These are phyloP conservation scores for Mesembrinibis cayennensis DNA, from an alignment of 2,113 vertebrate genomes.

Conservation along the genomic window DNA sequence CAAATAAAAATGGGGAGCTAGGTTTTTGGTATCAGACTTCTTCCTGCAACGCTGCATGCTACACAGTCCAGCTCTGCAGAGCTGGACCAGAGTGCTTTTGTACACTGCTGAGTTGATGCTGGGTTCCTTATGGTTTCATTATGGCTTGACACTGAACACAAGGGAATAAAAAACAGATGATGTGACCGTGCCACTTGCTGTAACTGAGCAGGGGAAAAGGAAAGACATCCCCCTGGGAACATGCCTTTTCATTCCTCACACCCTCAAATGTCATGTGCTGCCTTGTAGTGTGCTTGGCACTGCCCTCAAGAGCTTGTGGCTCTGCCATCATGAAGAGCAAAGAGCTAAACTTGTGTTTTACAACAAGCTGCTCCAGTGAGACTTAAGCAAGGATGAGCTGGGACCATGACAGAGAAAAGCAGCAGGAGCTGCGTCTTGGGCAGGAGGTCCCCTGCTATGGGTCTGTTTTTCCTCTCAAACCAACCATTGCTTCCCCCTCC, in stretches of 20 bases:
- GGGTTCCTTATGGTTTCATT: neutral
- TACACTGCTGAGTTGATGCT: neutral
- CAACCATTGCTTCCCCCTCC: neutral
- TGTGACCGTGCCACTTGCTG: neutral
- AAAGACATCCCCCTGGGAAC: neutral
- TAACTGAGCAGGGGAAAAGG: neutral
- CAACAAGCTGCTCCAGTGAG: neutral
- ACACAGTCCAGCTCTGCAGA: neutral
- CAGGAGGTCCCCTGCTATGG: neutral
- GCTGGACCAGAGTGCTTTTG: neutral
- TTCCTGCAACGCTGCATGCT: neutral
- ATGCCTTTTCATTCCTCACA: neutral
- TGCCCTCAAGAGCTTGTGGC: neutral
- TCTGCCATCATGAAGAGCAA: neutral
- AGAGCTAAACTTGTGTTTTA: neutral
- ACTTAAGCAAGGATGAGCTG: neutral
- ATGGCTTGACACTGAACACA: neutral
- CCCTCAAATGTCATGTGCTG: neutral
- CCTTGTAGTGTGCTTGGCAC: neutral
- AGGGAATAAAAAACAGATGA: neutral
- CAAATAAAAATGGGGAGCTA: neutral
- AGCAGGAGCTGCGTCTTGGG: neutral
- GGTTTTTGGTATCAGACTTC: neutral
- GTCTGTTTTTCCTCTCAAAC: neutral
- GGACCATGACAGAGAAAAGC: neutral